phyloP scores from a whole-genome alignment of 2,113 vertebrate species.

The Aegotheles bennettii region DNA sequence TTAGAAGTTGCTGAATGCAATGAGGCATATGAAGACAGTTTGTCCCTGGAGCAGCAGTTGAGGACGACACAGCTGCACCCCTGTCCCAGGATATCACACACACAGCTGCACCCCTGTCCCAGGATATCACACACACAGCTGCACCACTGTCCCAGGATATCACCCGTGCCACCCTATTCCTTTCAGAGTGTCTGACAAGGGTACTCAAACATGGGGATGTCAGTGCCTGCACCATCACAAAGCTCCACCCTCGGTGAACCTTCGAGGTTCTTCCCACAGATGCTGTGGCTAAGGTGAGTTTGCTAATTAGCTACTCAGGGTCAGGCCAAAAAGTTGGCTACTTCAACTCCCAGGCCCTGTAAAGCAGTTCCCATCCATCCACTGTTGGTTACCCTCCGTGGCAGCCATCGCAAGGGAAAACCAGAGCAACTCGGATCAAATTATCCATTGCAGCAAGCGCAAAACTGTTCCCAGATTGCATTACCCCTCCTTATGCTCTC shows the following conservation, averaged over 20 bases:
- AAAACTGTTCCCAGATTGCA: accelerated
- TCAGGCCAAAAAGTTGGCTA: neutral
- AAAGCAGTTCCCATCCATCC: neutral
- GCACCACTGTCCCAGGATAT: neutral
- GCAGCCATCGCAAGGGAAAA: neutral
- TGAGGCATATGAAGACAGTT: neutral
- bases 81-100: neutral
- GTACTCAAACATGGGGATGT: neutral
- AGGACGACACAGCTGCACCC: neutral
- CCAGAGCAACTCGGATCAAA: neutral
- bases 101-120: neutral
- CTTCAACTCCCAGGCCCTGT: neutral
- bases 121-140: neutral
- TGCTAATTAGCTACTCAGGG: neutral
- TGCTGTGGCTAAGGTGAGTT: accelerated
- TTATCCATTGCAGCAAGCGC: neutral
- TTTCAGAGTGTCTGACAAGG: neutral
- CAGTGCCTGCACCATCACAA: neutral
- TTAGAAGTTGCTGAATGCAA: neutral
- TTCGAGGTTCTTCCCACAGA: neutral
- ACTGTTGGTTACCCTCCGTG: neutral
- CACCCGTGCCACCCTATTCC: neutral
- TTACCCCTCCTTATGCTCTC: neutral
- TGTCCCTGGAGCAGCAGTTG: neutral
- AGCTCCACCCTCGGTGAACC: accelerated